These are phyloP conservation scores for Parapristionchus giblindavisi DNA, from an alignment of 2,888 invertebrate species.

Conservation along the genomic window DNA sequence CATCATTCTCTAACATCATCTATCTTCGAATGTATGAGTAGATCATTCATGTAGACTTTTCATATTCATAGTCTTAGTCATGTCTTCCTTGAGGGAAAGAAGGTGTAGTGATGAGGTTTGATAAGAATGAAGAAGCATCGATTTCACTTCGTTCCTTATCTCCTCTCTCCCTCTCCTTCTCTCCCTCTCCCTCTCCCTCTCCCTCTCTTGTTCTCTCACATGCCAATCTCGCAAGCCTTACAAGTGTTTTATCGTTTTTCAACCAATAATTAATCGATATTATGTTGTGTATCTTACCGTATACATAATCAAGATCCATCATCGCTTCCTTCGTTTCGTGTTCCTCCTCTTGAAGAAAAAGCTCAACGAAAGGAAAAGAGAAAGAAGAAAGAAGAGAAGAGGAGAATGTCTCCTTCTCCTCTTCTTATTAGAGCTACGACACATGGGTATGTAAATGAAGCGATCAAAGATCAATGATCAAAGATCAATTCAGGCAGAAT, in stretches of 20 bases:
- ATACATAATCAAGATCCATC: slow-evolving; percentile 13
- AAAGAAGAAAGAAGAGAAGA: slow-evolving; percentile 12
- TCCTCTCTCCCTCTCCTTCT: slow-evolving; percentile 20
- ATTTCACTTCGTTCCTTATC: not conserved
- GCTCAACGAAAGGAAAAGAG: too few relatives aligned
- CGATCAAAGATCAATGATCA: not conserved
- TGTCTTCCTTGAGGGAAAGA: too few relatives aligned
- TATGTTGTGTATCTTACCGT: not conserved
- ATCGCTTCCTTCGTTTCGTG: slow-evolving; percentile 22
- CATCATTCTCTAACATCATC: not conserved
- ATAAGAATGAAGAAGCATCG: too few relatives aligned
- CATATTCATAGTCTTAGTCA: not conserved
- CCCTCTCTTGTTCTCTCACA: slow-evolving; percentile 1
- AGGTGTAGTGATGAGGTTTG: too few relatives aligned
- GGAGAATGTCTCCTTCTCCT: slow-evolving; percentile 14
- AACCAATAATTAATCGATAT: not conserved
- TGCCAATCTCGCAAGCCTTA: too few relatives aligned
- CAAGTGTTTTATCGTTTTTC: too few relatives aligned
- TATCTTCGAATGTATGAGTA: slow-evolving; percentile 14
- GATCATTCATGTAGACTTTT: slow-evolving; percentile 4
- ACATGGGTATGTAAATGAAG: too few relatives aligned
- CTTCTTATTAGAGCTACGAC: too few relatives aligned
- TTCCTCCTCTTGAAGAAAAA: slow-evolving; percentile 23
- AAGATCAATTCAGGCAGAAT: not conserved
- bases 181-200: slow-evolving; percentile 1